phyloP scores from a whole-genome alignment of 2,113 vertebrate species.

The Psilopogon haemacephalus region DNA sequence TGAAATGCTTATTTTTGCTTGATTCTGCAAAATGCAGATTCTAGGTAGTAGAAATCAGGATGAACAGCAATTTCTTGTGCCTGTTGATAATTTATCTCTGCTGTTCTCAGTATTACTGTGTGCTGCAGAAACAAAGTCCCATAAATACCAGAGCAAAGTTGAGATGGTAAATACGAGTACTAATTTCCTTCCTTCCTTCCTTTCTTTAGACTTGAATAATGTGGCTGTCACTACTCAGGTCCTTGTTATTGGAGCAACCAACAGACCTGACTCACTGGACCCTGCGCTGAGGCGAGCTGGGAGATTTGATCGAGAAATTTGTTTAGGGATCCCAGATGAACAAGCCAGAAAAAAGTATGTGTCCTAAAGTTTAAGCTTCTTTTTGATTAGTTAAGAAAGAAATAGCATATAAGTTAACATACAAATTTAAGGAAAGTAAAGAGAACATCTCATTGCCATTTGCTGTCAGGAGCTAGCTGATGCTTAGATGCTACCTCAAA shows the following conservation, averaged over 20 bases:
- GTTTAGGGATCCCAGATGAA: conserved; percentile 94
- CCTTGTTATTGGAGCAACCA: conserved; percentile 94
- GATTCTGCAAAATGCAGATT: background rate
- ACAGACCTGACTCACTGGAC: conserved; percentile 92
- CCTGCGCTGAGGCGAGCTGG: conserved; percentile 92
- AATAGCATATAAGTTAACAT: background rate
- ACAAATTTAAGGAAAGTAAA: background rate
- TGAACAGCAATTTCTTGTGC: background rate
- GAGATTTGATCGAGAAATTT: conserved; percentile 94
- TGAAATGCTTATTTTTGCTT: background rate
- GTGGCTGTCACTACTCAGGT: conserved; percentile 80
- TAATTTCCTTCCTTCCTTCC: background rate
- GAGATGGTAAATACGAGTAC: background rate
- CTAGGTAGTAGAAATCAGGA: background rate
- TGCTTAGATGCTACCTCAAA: no score
- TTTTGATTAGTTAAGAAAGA: background rate
- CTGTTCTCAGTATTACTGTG: background rate
- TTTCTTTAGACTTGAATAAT: conserved; percentile 84
- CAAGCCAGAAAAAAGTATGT: conserved; percentile 85
- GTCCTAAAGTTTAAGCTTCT: background rate
- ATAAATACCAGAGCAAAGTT: background rate
- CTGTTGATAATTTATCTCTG: background rate
- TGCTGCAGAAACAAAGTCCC: background rate
- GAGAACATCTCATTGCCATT: no score
- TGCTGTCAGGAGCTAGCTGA: no score